These are phyloP conservation scores for Mobula birostris DNA, from an alignment of 2,113 vertebrate genomes.

Conservation along the genomic window DNA sequence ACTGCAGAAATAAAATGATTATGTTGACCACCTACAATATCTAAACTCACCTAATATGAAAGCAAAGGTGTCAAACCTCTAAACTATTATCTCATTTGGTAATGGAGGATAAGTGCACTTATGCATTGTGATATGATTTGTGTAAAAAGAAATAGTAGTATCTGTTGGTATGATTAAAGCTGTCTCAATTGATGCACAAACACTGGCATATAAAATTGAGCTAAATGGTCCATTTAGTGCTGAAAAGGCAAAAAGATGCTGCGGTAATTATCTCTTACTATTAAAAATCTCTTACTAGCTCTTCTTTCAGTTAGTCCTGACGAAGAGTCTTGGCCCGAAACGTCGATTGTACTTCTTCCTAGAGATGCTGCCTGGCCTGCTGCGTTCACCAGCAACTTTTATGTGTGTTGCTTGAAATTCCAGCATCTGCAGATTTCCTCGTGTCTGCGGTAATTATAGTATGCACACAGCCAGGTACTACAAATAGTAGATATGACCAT, in stretches of 20 bases:
- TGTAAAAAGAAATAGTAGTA: background rate
- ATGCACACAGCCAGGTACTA: background rate
- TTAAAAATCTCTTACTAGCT: too few relatives aligned
- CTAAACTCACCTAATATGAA: background rate
- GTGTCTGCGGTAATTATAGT: background rate
- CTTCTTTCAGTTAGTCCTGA: too few relatives aligned
- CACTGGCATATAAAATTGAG: background rate
- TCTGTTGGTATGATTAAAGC: background rate
- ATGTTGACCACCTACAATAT: background rate
- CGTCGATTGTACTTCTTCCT: too few relatives aligned
- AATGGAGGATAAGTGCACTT: background rate
- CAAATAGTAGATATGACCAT: background rate
- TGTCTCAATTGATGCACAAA: background rate
- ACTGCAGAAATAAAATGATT: background rate
- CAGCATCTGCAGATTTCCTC: too few relatives aligned
- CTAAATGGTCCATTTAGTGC: background rate
- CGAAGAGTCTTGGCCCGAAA: too few relatives aligned
- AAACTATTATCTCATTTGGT: background rate
- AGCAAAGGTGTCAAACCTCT: background rate
- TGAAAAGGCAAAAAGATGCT: background rate
- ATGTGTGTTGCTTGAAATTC: too few relatives aligned
- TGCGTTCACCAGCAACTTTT: too few relatives aligned
- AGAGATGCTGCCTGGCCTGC: too few relatives aligned
- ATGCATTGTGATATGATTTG: background rate
- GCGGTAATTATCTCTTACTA: background rate